Evolutionary conservation across 2,888 invertebrate genomes (phyloP).

Genomic region (Priocnemis perturbator): DNA sequence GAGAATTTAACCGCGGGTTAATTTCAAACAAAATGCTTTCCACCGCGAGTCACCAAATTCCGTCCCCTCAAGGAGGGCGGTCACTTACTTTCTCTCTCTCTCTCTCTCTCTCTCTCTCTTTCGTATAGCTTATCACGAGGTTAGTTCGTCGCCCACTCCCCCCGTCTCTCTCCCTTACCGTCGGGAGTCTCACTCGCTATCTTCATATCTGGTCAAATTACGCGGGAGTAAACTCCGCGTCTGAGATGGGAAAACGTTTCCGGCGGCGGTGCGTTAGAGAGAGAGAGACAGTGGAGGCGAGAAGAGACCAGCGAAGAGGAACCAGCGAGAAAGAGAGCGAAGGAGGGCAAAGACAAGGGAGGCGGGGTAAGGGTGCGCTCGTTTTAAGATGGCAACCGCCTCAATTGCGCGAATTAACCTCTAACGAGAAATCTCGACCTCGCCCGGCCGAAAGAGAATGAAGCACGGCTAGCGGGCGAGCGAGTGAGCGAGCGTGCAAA

Average conservation of each 20-base stretch:
- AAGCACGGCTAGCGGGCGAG: constrained; percentile 13
- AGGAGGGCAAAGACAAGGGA: constrained; percentile 11
- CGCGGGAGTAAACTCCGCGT: constrained; percentile 31
- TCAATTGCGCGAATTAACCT: constrained; percentile 61
- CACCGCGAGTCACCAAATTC: neutral
- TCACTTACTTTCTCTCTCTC: constrained; percentile 17
- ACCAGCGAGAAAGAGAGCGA: constrained; percentile 2
- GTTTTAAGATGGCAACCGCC: constrained; percentile 59
- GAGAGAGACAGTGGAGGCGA: constrained; percentile 10
- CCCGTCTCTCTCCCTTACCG: neutral
- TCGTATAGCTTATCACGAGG: constrained; percentile 15
- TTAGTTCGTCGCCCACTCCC: neutral
- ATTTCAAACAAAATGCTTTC: constrained; percentile 20
- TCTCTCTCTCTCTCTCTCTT: constrained; percentile 17
- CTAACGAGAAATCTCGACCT: constrained; percentile 61
- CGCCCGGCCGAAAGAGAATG: constrained; percentile 31
- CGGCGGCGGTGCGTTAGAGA: constrained; percentile 12
- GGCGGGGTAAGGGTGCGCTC: constrained; percentile 25
- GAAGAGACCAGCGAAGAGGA: constrained; percentile 11
- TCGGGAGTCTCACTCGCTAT: neutral
- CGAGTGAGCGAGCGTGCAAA: constrained; percentile 10
- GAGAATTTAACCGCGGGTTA: constrained; percentile 10
- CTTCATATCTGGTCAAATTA: constrained; percentile 30
- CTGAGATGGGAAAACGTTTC: constrained; percentile 49
- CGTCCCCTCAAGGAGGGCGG: no score